Conservation (phyloP, 2,113 vertebrate genomes). For the Leucosticte australis region DNA sequence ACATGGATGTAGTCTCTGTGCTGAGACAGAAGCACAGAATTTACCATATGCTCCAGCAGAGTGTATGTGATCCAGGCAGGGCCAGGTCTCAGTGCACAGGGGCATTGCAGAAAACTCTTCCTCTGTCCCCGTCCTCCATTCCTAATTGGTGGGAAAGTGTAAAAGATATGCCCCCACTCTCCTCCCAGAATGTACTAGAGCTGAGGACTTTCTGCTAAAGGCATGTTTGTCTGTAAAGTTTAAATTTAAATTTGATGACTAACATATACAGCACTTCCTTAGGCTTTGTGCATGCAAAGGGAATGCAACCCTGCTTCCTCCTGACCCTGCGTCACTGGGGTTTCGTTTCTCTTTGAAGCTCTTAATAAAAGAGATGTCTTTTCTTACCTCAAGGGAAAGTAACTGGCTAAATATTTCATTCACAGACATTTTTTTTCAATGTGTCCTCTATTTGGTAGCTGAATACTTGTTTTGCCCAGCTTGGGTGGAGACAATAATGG, state of each 20-base stretch:
- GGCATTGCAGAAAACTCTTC: background rate
- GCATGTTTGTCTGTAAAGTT: background rate
- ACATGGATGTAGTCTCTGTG: background rate
- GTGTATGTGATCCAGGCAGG: background rate
- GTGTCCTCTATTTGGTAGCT: background rate
- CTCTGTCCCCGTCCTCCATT: background rate
- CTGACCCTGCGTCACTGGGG: background rate
- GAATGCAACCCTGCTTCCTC: background rate
- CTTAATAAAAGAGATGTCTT: constrained; percentile 18
- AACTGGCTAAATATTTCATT: constrained; percentile 32
- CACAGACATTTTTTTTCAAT: background rate
- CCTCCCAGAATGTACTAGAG: background rate
- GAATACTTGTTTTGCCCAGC: background rate
- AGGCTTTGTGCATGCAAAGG: constrained; percentile 27
- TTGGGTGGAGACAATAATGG: background rate
- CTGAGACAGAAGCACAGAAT: background rate
- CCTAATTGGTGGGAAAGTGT: background rate
- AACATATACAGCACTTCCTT: constrained; percentile 18
- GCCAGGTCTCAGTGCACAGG: background rate
- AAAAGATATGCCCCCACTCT: background rate
- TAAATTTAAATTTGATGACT: constrained; percentile 45
- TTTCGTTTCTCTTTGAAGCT: constrained; percentile 24
- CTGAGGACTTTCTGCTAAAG: background rate
- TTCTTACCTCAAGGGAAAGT: background rate
- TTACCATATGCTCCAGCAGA: background rate